Evolutionary conservation across 92 coral and sea anemone species (phyloP).

Genomic region (Parazoanthus swiftii): DNA sequence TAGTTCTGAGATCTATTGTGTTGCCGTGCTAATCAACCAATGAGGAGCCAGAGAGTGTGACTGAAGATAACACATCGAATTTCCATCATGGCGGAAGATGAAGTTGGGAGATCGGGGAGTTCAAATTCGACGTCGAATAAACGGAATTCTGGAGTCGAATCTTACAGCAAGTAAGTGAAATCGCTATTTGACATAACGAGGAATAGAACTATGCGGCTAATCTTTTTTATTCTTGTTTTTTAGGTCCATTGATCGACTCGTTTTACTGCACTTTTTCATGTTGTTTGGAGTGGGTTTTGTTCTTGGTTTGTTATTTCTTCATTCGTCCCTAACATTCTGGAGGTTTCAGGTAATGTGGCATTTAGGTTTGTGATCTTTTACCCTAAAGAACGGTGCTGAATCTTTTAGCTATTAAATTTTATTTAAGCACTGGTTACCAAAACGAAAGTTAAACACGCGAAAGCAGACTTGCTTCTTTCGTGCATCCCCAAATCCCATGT

Average conservation of each 20-base stretch:
- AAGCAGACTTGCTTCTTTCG: background rate
- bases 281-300: conserved; percentile 85
- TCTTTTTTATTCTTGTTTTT: background rate
- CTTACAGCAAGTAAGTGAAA: conserved; percentile 42
- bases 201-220: conserved; percentile 13
- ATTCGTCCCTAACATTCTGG: conserved; percentile 89
- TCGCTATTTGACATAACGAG: background rate
- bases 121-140: conserved; percentile 29
- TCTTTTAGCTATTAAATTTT: background rate
- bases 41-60: background rate
- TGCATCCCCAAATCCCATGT: background rate
- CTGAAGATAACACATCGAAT: conserved; percentile 2
- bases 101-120: conserved; percentile 2
- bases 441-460: background rate
- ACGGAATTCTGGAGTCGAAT: conserved; percentile 38
- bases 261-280: conserved; percentile 79
- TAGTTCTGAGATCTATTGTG: background rate
- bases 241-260: conserved; percentile 83
- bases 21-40: background rate
- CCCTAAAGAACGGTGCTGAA: background rate
- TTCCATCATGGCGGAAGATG: conserved; percentile 38
- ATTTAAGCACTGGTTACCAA: background rate
- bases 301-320: conserved; percentile 76
- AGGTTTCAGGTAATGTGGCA: conserved; percentile 66
- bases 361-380: background rate